These are phyloP conservation scores for Erebia aethiops DNA, from an alignment of 2,888 invertebrate genomes.

Conservation along the genomic window DNA sequence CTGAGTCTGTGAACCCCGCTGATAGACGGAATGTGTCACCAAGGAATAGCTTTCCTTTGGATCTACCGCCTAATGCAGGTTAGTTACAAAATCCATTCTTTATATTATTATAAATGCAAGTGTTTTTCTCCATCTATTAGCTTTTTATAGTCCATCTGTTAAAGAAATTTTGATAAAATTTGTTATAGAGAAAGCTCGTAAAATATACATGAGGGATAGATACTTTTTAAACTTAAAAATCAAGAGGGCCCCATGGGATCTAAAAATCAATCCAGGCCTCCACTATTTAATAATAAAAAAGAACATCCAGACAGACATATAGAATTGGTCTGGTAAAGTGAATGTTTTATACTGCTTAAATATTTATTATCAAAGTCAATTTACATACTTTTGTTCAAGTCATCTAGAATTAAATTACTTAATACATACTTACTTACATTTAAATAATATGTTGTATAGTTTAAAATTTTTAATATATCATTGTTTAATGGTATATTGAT, in stretches of 20 bases:
- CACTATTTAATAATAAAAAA: neutral
- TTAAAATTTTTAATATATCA: neutral
- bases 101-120: neutral
- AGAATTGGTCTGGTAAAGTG: neutral
- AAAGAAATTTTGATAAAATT: neutral
- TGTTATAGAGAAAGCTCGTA: neutral
- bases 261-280: no score
- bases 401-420: neutral
- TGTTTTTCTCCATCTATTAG: no score
- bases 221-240: no score
- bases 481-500: no score
- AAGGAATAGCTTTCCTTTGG: conserved; percentile 71
- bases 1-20: conserved; percentile 75
- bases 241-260: no score
- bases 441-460: neutral
- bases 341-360: neutral
- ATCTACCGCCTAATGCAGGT: conserved; percentile 77
- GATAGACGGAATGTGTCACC: conserved; percentile 75
- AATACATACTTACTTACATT: no score
- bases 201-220: no score
- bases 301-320: neutral
- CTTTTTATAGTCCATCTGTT: neutral
- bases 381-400: conserved; percentile 9
- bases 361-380: neutral
- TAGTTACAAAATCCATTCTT: neutral